phyloP scores from a whole-genome alignment of 1,140 invertebrate species.

The Brachionus manjavacas region DNA sequence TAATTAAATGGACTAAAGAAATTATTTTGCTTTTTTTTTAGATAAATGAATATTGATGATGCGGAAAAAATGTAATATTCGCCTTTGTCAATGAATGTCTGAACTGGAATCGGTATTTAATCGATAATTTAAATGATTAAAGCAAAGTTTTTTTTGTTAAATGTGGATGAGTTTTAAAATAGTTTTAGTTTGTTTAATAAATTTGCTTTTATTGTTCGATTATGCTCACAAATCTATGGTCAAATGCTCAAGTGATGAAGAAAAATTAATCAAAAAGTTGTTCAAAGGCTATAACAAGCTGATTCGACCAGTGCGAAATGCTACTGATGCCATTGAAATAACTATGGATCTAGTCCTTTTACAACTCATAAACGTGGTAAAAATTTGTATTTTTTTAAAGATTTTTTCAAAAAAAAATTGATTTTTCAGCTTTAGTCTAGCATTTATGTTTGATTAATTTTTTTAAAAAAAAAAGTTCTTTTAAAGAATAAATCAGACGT shows the following conservation, averaged over 20 bases:
- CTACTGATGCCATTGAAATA: slow-evolving; percentile 84
- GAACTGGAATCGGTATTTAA: not conserved
- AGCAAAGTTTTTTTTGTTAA: not conserved
- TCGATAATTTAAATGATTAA: slow-evolving; percentile 15
- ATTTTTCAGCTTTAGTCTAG: too few relatives aligned
- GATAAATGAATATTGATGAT: not conserved
- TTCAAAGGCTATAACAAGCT: slow-evolving; percentile 79
- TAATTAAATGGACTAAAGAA: too few relatives aligned
- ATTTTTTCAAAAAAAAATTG: too few relatives aligned
- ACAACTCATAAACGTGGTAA: slow-evolving; percentile 94
- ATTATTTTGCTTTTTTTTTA: not conserved
- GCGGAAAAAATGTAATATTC: not conserved
- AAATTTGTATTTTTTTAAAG: slow-evolving; percentile 48
- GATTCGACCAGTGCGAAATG: slow-evolving; percentile 82
- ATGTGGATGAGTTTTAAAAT: slow-evolving; percentile 30
- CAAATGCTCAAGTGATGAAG: slow-evolving; percentile 49
- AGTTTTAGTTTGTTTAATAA: not conserved
- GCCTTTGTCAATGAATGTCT: not conserved
- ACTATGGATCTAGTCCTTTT: slow-evolving; percentile 83
- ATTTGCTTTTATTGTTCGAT: not conserved
- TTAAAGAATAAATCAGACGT: not conserved
- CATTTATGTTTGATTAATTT: too few relatives aligned
- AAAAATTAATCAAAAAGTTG: slow-evolving; percentile 67
- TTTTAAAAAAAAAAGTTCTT: not conserved
- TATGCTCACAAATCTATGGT: slow-evolving; percentile 44